A percentile compares a stretch with the other conserved stretches of the same genome.
Evolutionary conservation across 2,113 vertebrate species (phyloP).

Genomic region (Cephalopholis sonnerati): DNA sequence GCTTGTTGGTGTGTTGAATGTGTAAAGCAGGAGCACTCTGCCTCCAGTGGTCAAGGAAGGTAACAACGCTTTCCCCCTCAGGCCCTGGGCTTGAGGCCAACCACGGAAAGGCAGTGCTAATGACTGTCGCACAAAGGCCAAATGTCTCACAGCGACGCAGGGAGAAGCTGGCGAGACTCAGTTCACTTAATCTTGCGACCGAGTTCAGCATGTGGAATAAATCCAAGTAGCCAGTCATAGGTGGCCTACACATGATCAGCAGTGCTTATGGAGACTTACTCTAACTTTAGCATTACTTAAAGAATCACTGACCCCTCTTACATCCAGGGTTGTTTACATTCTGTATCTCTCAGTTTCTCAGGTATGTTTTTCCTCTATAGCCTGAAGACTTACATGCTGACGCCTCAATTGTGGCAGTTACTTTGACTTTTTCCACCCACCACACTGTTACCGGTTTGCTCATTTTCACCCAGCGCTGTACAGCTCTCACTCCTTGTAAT

Average conservation of each 20-base stretch:
- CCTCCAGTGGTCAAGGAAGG: constrained; percentile 40
- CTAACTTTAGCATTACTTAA: neutral
- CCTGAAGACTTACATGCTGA: neutral
- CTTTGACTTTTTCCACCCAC: neutral
- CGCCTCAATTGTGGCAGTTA: neutral
- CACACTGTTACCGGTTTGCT: neutral
- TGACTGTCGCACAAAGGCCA: constrained; percentile 80
- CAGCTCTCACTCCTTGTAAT: constrained; percentile 9
- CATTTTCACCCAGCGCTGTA: constrained; percentile 7
- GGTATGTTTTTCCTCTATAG: neutral
- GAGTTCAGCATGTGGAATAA: constrained; percentile 54
- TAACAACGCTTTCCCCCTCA: constrained; percentile 29
- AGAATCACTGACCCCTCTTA: neutral
- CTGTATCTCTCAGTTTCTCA: neutral
- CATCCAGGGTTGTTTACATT: neutral
- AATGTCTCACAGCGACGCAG: constrained; percentile 71
- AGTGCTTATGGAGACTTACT: neutral
- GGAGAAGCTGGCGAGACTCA: constrained; percentile 65
- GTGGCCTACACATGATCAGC: constrained; percentile 15
- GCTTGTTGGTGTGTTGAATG: constrained; percentile 19
- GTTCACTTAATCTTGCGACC: constrained; percentile 57
- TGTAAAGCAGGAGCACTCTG: constrained; percentile 21
- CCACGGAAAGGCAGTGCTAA: constrained; percentile 77
- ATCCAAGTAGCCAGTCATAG: constrained; percentile 48
- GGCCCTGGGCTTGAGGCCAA: constrained; percentile 71